Conservation (phyloP, 1,140 invertebrate genomes). For the Ceratoteleas bidentatus region DNA sequence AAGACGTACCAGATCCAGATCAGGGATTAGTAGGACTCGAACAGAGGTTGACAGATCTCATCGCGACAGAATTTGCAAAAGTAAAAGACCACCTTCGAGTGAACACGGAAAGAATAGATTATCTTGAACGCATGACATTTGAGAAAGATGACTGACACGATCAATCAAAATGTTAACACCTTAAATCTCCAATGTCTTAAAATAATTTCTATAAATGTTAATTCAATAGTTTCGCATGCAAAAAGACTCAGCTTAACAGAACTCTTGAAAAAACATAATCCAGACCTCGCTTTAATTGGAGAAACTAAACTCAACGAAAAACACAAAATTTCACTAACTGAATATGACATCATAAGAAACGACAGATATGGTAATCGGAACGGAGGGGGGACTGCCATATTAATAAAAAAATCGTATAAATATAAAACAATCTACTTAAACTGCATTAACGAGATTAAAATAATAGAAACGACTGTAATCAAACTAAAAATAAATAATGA, state of each 20-base stretch:
- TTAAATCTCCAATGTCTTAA: not conserved
- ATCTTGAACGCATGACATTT: no score
- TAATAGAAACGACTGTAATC: constrained; percentile 46
- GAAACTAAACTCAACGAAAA: constrained; percentile 61
- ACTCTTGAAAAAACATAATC: constrained; percentile 26
- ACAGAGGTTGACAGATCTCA: no score
- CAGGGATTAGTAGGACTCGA: no score
- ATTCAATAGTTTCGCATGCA: constrained; percentile 43
- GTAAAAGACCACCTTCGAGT: no score
- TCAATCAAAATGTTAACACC: no score
- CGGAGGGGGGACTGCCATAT: constrained; percentile 52
- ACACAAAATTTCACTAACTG: constrained; percentile 34
- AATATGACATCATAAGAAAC: constrained; percentile 48
- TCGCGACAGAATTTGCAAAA: no score
- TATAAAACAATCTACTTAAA: constrained; percentile 7
- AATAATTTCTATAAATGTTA: constrained; percentile 49
- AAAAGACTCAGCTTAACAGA: constrained; percentile 33
- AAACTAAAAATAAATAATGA: constrained; percentile 33
- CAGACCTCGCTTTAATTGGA: constrained; percentile 31
- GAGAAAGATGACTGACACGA: no score
- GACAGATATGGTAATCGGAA: constrained; percentile 31
- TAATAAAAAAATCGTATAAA: constrained; percentile 45
- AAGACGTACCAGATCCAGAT: no score
- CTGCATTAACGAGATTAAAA: constrained; percentile 16
- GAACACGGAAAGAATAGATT: no score